Percentiles rank a stretch among this genome's conserved stretches.
phyloP scores from a whole-genome alignment of 2,113 vertebrate species.

The Psittacula cyanocephala region DNA sequence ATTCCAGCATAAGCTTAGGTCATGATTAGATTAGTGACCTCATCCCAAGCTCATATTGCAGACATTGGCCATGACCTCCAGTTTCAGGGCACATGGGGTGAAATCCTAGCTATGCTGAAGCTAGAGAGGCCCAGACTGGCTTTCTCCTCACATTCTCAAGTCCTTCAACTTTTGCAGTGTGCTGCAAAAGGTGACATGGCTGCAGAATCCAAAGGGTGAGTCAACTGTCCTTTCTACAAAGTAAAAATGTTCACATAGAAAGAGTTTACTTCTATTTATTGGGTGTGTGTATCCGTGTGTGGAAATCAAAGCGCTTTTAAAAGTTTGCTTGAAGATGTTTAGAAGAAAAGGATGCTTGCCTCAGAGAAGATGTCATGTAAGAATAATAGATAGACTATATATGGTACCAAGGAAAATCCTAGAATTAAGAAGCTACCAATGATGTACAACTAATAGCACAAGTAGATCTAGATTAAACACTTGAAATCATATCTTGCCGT shows the following conservation, averaged over 20 bases:
- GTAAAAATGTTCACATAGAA: not conserved
- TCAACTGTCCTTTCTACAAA: not conserved
- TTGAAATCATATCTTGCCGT: not conserved
- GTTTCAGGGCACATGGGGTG: slow-evolving; percentile 57
- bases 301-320: not conserved
- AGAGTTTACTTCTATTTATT: not conserved
- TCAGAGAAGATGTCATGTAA: accelerated
- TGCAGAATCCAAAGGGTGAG: not conserved
- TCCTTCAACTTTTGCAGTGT: slow-evolving; percentile 29
- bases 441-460: not conserved
- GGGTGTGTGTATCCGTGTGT: not conserved
- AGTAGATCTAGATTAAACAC: not conserved
- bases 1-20: slow-evolving; percentile 33
- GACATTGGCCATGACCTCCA: slow-evolving; percentile 48
- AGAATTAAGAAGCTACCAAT: not conserved
- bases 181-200: not conserved
- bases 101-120: slow-evolving; percentile 53
- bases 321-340: not conserved
- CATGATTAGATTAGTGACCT: slow-evolving; percentile 67
- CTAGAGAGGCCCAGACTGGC: slow-evolving; percentile 15
- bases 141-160: slow-evolving; percentile 24
- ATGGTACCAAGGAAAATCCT: not conserved
- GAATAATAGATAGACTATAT: not conserved
- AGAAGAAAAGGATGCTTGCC: not conserved
- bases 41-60: slow-evolving; percentile 39